Evolutionary conservation across 2,888 invertebrate species (phyloP).

Genomic region (Apeira syringaria): DNA sequence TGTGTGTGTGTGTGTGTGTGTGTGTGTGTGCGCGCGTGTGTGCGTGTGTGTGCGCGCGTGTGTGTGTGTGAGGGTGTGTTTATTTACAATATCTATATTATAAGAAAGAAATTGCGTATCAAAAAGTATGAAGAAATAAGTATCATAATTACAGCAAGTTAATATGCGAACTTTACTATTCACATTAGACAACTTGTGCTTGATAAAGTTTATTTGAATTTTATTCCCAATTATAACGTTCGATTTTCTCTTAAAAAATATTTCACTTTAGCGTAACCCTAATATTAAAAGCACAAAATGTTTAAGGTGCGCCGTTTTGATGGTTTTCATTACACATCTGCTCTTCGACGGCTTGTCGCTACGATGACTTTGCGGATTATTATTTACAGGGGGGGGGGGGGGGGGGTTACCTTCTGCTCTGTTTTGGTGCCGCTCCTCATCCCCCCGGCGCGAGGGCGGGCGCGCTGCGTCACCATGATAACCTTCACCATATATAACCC

Average conservation of each 20-base stretch:
- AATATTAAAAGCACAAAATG: conserved; percentile 20
- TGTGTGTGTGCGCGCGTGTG: too few relatives aligned
- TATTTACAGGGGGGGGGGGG: conserved; percentile 40
- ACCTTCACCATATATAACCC: conserved; percentile 32
- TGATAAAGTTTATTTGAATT: conserved; percentile 16
- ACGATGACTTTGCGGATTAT: conserved; percentile 40
- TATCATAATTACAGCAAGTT: too few relatives aligned
- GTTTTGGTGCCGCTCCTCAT: conserved; percentile 34
- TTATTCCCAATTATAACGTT: conserved; percentile 1
- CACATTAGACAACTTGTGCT: conserved; percentile 20
- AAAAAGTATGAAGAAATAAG: too few relatives aligned
- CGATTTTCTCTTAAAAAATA: conserved; percentile 7
- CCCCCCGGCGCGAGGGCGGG: conserved; percentile 11
- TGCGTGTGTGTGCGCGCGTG: too few relatives aligned
- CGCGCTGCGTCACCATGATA: conserved; percentile 36
- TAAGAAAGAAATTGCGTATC: too few relatives aligned
- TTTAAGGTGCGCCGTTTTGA: conserved; percentile 26
- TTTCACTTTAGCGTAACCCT: conserved; percentile 11
- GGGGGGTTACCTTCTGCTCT: conserved; percentile 43
- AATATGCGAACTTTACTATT: conserved; percentile 22
- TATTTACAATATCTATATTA: too few relatives aligned
- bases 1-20: too few relatives aligned
- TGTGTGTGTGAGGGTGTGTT: too few relatives aligned
- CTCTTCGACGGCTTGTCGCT: conserved; percentile 32
- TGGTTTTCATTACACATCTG: conserved; percentile 36